Base-by-base conservation (phyloP, 2,888 invertebrate species). In the Hofmannophila pseudospretella region DNA sequence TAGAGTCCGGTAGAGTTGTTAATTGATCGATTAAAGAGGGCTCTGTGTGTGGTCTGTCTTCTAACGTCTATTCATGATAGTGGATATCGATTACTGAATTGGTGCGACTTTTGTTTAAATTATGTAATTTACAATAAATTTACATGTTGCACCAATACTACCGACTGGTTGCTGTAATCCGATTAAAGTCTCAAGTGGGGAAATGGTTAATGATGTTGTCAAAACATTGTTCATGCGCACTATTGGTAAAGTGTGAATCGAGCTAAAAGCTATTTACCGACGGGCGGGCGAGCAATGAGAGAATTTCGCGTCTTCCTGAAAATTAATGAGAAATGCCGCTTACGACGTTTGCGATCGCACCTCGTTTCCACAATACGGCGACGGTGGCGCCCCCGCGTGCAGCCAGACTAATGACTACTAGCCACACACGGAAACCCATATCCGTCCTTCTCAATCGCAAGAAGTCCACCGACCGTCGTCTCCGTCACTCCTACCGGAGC, bases 301-400 rank as follows among this genome's bases (percentile, higher is more conserved):
- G 69, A 67, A 73, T 72, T 80, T 79, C 68, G 67, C 71, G 67
- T 81, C 82, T 78, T 81, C 77, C 78, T 73, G 81, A 75, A 81
- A 86, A 84, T 84, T 80, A 84, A 85, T 84, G 84, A 78, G 79
- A 69, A 58, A 70, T 63, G 73, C 59, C 81, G 74, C 75, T 78
- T 82, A 79, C 34, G 43, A 72, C 78, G 69, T 78, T 80, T 72
- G 62, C 62, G 66, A 72, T 75, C 71, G 72, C 78, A 72, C 73
- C 73, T 71, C 66, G 66, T 64, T 62, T 67, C 63, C 69, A 75
- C 79, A 76, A 71, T 71, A 73, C 74, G 69, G 62, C 67, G 67
- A 61, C 69, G 69, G 71, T 67, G 69, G 64, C 72, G 69, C 74
- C 57, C 66, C 63, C 70, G 71, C 69, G 67, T 57, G 45, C 65